A percentile compares a stretch with the other conserved stretches of the same genome.
These are phyloP conservation scores for Polydrusus cervinus DNA, from an alignment of 2,888 invertebrate species.

Conservation along the genomic window DNA sequence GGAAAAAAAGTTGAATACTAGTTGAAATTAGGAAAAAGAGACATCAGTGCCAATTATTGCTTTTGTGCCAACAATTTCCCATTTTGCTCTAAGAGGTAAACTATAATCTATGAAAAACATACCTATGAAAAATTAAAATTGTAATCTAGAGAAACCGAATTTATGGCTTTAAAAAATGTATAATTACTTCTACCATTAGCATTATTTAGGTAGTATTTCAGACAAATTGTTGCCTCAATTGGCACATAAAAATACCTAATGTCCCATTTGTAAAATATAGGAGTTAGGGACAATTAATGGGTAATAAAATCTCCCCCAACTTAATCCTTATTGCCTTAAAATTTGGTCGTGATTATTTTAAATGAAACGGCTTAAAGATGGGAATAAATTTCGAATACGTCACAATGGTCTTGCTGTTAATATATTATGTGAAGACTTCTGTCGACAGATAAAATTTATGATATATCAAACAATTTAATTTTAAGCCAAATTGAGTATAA, in stretches of 20 bases:
- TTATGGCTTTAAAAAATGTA: neutral
- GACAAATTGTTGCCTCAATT: slow-evolving; percentile 14
- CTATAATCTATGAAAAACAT: too few species aligned
- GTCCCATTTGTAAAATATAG: slow-evolving; percentile 15
- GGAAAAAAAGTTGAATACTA: too few species aligned
- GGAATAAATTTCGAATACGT: neutral
- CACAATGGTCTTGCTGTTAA: neutral
- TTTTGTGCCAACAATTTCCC: too few species aligned
- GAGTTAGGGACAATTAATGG: slow-evolving; percentile 21
- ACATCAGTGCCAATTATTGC: too few species aligned
- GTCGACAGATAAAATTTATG: neutral
- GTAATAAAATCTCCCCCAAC: slow-evolving; percentile 19
- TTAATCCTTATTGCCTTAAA: slow-evolving; percentile 36
- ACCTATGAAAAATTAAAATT: too few species aligned
- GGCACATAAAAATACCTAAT: slow-evolving; percentile 17
- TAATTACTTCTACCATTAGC: neutral
- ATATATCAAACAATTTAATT: too few species aligned
- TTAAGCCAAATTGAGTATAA: too few species aligned
- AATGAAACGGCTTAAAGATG: slow-evolving; percentile 28
- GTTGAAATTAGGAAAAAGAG: too few species aligned
- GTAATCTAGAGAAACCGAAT: neutral
- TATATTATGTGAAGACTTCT: neutral
- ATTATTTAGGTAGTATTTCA: neutral
- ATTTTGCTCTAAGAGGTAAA: too few species aligned
- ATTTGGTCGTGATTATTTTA: slow-evolving; percentile 27